Evolutionary conservation across 2,113 vertebrate species (phyloP), one percentile per base, ranked within the genome.

Genomic region (Perca flavescens): DNA sequence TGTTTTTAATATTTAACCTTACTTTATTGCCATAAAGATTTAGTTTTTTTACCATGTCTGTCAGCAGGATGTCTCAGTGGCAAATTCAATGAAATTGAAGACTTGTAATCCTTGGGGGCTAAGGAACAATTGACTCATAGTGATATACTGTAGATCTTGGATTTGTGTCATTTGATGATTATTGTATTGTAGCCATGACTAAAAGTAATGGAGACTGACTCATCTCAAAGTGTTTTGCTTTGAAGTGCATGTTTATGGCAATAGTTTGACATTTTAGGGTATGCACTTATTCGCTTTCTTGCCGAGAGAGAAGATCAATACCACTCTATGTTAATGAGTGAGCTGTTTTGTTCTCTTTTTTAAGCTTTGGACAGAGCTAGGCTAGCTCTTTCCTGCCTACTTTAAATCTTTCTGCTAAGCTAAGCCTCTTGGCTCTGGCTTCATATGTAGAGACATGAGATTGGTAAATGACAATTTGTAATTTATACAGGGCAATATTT

Each of bases 1-100:
- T 84, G 22, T 46, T 76, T 28, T 63, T 16, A 40, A 62, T 64
- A 31, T 68, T 79, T 34, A 28, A 57, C 9, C 2, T 58, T 16
- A 10, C 63, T 65, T 25, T 15, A 46, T 47, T 49, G 7, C 56
- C 25, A 54, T 5, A 3, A 9, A 54, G 25, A 49, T 17, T 69
- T 67, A 47, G 19, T 47, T 68, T 68, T 68, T 62, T 31, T 34
- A 15, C 3, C 21, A 0, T 25, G 52, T 43, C 70, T 54, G 50
- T 54, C 49, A 25, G 56, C 25, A 69, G 12, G 19, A 62, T 34
- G 50, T 58, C 28, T 22, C 5, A 50, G n/a, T 28, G 21, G n/a
- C 7, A 56, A 10, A 70, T 56, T 70, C 31, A 43, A 65, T 80
- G 60, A 54, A 40, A 47, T 17, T 28, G 2, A 43, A 49, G 47